Evolutionary conservation across 2,113 vertebrate genomes (phyloP).

Genomic region (Pachyramphus minor): DNA sequence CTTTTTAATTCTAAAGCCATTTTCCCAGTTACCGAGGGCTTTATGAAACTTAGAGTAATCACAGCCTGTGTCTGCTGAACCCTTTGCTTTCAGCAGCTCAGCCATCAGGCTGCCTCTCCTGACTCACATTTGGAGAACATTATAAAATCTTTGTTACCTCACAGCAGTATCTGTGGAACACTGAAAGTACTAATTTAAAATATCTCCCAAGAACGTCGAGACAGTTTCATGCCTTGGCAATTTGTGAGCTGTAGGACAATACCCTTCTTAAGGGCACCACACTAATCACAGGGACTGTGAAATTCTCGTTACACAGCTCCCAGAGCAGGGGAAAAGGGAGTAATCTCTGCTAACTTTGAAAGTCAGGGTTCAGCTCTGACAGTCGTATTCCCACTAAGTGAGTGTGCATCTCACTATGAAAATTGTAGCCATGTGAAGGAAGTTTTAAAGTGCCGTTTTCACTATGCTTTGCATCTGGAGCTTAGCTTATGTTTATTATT

Average conservation of each 20-base stretch:
- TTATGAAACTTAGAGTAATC: not conserved
- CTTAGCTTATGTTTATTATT: not conserved
- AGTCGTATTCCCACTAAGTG: not conserved
- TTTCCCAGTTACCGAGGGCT: not conserved
- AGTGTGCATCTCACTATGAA: not conserved
- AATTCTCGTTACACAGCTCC: not conserved
- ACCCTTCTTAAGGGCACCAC: not conserved
- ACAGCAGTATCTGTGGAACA: not conserved
- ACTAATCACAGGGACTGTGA: not conserved
- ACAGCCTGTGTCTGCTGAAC: not conserved
- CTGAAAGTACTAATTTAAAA: not conserved
- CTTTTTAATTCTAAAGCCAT: not conserved
- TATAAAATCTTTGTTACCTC: conserved; percentile 1
- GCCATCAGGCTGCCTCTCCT: not conserved
- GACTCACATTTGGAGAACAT: conserved; percentile 12
- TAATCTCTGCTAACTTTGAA: not conserved
- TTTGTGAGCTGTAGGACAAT: not conserved
- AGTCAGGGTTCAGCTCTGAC: not conserved
- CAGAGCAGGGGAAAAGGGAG: not conserved
- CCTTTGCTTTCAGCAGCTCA: not conserved
- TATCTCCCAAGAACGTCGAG: not conserved
- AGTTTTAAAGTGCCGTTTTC: not conserved
- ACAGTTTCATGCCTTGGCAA: not conserved
- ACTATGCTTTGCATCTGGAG: not conserved
- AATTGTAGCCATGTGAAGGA: not conserved